These are phyloP conservation scores for Reinhardtius hippoglossoides DNA, from an alignment of 2,113 vertebrate genomes.

Conservation along the genomic window DNA sequence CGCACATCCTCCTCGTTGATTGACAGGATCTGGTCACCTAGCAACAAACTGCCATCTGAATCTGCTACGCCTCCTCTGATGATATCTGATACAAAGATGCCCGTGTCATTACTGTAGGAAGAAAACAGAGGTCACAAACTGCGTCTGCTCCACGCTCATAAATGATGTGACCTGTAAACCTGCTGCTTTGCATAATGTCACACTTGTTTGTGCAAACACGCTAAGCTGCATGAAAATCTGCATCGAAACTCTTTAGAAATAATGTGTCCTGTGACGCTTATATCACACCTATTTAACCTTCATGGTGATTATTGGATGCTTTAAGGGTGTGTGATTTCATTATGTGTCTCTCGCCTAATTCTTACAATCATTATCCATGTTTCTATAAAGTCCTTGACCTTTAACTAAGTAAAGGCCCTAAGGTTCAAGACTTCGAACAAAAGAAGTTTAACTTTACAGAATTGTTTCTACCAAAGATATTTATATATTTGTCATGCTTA, in stretches of 20 bases:
- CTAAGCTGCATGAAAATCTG: constrained; percentile 2
- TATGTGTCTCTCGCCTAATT: neutral
- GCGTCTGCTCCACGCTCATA: constrained; percentile 17
- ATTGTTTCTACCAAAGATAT: too few relatives aligned
- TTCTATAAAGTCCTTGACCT: constrained; percentile 6
- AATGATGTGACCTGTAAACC: constrained; percentile 25
- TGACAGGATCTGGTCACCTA: constrained; percentile 94
- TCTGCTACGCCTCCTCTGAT: constrained; percentile 91
- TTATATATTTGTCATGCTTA: too few relatives aligned
- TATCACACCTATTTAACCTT: neutral
- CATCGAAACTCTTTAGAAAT: neutral
- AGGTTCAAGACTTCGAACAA: neutral
- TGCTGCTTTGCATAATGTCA: constrained; percentile 50
- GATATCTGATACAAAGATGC: constrained; percentile 96
- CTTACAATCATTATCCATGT: neutral
- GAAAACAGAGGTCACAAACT: constrained; percentile 67
- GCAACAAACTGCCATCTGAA: constrained; percentile 89
- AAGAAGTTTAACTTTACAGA: too few relatives aligned
- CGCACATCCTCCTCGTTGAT: constrained; percentile 94
- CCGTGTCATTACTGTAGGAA: constrained; percentile 89
- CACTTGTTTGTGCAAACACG: constrained; percentile 38
- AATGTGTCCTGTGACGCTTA: neutral
- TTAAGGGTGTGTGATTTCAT: constrained; percentile 24
- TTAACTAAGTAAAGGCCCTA: neutral
- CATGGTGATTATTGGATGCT: constrained; percentile 14